phyloP scores from a whole-genome alignment of 2,113 vertebrate genomes.

The Micronisus gabar region DNA sequence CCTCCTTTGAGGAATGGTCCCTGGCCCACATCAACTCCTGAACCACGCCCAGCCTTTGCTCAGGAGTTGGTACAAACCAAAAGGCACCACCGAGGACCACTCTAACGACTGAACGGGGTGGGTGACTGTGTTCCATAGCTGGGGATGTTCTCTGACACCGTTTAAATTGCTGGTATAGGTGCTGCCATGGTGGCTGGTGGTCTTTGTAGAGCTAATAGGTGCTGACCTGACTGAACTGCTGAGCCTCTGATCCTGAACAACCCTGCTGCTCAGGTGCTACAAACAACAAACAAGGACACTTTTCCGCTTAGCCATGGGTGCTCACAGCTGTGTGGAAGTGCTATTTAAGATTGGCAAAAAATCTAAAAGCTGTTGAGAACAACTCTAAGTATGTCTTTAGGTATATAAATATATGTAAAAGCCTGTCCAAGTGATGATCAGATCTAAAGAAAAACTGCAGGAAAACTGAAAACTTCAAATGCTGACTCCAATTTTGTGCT shows the following conservation, averaged over 20 bases:
- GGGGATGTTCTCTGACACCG: neutral
- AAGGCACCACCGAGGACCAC: neutral
- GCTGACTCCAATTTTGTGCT: neutral
- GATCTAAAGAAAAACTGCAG: neutral
- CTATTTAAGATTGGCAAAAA: neutral
- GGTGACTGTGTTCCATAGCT: neutral
- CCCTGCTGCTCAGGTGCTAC: neutral
- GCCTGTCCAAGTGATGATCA: neutral
- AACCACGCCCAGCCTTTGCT: neutral
- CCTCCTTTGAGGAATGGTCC: neutral
- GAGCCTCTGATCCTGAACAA: neutral
- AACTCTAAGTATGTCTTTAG: neutral
- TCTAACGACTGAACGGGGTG: rapidly evolving
- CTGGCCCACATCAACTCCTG: neutral
- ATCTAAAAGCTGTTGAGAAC: neutral
- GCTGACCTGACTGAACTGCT: neutral
- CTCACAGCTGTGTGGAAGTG: neutral
- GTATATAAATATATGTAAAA: neutral
- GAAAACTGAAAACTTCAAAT: neutral
- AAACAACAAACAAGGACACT: neutral
- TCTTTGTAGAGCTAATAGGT: neutral
- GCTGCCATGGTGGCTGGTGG: neutral
- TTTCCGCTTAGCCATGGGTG: neutral
- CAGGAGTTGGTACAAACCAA: neutral
- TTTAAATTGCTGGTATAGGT: neutral